Evolutionary conservation across 2,888 invertebrate genomes (phyloP).

Genomic region (Hirtodrosophila cameraria): DNA sequence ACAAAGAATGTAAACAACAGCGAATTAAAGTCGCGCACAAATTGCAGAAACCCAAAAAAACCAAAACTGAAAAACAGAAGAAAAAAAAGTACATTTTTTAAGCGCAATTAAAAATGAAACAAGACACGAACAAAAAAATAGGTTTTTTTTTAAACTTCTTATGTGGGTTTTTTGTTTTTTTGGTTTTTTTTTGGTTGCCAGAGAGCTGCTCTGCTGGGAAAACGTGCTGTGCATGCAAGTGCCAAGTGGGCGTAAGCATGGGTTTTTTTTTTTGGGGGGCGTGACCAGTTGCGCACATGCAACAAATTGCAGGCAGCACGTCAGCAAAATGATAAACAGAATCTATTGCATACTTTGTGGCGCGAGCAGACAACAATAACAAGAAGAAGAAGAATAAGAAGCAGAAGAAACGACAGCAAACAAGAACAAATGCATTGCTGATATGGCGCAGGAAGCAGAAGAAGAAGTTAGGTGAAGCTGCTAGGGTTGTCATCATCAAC

Average conservation of each 20-base stretch:
- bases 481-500: constrained; percentile 78
- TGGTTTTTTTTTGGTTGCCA: neutral
- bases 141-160: neutral
- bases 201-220: neutral
- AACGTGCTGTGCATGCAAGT: constrained; percentile 28
- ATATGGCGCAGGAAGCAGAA: constrained; percentile 56
- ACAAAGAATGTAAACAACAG: constrained; percentile 58
- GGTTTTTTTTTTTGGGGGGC: constrained; percentile 11
- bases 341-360: constrained; percentile 76
- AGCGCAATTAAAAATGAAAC: constrained; percentile 37
- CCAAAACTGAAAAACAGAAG: constrained; percentile 5
- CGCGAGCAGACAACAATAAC: constrained; percentile 15
- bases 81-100: constrained; percentile 16
- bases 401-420: constrained; percentile 14
- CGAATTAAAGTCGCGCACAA: constrained; percentile 41
- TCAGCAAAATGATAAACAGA: constrained; percentile 72
- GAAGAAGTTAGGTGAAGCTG: constrained; percentile 26
- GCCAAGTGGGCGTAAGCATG: constrained; percentile 3
- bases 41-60: constrained; percentile 23
- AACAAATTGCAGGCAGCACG: constrained; percentile 73
- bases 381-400: neutral
- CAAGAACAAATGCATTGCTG: constrained; percentile 28
- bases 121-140: constrained; percentile 2
- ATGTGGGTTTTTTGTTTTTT: neutral
- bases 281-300: constrained; percentile 46